Evolutionary conservation across 2,797 vertebrate genomes (phyloP), one percentile per base, ranked within the genome.

Genomic region (Anguilla obscura): DNA sequence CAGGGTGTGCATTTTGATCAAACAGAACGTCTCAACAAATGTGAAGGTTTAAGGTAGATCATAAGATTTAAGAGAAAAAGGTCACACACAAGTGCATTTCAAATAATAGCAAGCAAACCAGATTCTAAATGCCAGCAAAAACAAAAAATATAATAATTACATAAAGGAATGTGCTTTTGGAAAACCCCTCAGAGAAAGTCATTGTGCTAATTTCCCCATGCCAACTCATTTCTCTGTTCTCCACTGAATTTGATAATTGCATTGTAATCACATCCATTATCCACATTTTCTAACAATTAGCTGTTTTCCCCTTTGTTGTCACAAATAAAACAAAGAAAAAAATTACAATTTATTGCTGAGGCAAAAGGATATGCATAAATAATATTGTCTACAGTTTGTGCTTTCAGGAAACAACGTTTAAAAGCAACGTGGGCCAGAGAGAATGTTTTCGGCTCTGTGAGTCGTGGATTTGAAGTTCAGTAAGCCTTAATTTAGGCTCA

Each of bases 241-340:
- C 63, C 24, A 66, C 14, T 66, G 63, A 66, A 66, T 66, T 66
- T 27, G 24, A 66, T 66, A 66, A 66, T 66, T 66, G 63, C 63
- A 66, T 66, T 66, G 63, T 66, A 66, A 66, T 66, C 63, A 66
- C 63, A 66, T n/a, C 5, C 63, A 66, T 66, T 66, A 66, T 66
- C 63, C 63, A 66, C 71, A 74, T 74, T 33, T 74, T 74, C 71
- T 74, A 74, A 36, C 71, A 80, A 45, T 80, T 21, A 80, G 76
- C 36, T 2, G 16, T 80, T 80, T 45, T 7, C 16, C 76, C 76
- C 76, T 40, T 80, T 45, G 36, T 80, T 45, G 36, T 21, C 1
- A 21, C 36, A 80, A 80, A 40, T 80, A 40, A 76, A 30, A 24
- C 8, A 8, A 24, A 40, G 3, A 80, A 45, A 0, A 45, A 48